Percentiles rank a stretch among this genome's conserved stretches.
Conservation (phyloP, 2,888 invertebrate genomes). For the Tupiocoris notatus region DNA sequence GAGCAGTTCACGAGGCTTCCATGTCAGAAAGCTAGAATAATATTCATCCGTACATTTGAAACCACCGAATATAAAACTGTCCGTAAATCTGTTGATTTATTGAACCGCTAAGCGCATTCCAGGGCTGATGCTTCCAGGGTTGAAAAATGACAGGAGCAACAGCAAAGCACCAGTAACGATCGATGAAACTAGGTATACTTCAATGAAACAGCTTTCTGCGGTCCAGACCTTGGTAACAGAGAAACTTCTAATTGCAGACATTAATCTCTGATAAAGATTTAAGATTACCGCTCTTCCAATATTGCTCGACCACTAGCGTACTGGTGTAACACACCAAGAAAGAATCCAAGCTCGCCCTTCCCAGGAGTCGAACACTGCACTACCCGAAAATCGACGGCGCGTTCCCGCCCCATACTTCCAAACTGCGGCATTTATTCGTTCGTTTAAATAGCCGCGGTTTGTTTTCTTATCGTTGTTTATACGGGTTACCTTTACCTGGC, state of each 20-base stretch:
- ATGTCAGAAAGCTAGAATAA: too few species aligned
- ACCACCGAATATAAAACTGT: too few species aligned
- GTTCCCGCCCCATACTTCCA: not conserved
- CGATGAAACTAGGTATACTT: too few species aligned
- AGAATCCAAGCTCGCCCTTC: not conserved
- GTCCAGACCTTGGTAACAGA: not conserved
- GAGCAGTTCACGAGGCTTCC: too few species aligned
- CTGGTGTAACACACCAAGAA: conserved; percentile 20
- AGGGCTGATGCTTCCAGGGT: too few species aligned
- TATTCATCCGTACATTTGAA: too few species aligned
- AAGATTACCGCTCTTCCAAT: conserved; percentile 10
- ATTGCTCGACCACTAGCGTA: not conserved
- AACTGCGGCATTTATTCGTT: conserved; percentile 1
- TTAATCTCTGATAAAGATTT: conserved; percentile 18
- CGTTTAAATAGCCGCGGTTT: conserved; percentile 18
- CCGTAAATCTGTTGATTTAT: too few species aligned
- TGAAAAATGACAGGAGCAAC: too few species aligned
- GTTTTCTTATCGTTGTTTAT: conserved; percentile 31
- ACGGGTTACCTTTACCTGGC: conserved; percentile 4
- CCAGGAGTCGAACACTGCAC: not conserved
- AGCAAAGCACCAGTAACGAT: too few species aligned
- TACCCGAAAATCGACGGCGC: not conserved
- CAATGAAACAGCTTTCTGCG: too few species aligned
- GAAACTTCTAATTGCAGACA: conserved; percentile 19
- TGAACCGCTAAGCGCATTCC: too few species aligned